phyloP scores from a whole-genome alignment of 64 coral and sea anemone genomes.

The Dendronephthya gigantea region DNA sequence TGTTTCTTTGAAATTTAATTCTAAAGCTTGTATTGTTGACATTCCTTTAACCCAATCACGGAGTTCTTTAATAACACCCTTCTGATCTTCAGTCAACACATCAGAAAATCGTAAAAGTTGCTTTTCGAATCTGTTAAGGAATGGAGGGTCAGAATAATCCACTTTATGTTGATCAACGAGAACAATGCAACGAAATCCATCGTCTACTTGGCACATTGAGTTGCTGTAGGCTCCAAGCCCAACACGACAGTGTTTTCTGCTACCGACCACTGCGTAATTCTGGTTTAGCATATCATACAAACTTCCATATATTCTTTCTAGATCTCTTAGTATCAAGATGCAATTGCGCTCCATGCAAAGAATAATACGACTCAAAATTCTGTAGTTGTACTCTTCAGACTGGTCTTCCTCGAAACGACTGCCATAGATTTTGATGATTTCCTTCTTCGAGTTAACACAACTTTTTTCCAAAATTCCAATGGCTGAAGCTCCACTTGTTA shows the following conservation, averaged over 20 bases:
- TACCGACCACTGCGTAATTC: slow-evolving; percentile 87
- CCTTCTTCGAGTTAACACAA: slow-evolving; percentile 36
- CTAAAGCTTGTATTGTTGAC: slow-evolving; percentile 26
- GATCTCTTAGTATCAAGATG: slow-evolving; percentile 66
- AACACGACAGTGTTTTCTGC: slow-evolving; percentile 73
- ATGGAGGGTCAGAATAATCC: slow-evolving; percentile 82
- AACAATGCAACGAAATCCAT: slow-evolving; percentile 89
- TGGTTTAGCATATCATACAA: slow-evolving; percentile 97
- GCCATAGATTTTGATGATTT: slow-evolving; percentile 86
- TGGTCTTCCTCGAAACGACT: slow-evolving; percentile 91
- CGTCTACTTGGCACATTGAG: slow-evolving; percentile 86
- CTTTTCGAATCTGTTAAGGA: slow-evolving; percentile 95
- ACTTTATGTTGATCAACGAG: slow-evolving; percentile 86
- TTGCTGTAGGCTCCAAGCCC: slow-evolving; percentile 88
- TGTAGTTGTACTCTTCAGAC: slow-evolving; percentile 88
- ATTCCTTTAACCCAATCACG: slow-evolving; percentile 45
- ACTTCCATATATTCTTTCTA: slow-evolving; percentile 84
- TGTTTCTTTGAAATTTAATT: slow-evolving; percentile 41
- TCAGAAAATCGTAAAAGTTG: slow-evolving; percentile 82
- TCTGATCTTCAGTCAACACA: slow-evolving; percentile 40
- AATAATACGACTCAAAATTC: slow-evolving; percentile 77
- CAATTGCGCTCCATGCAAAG: slow-evolving; percentile 88
- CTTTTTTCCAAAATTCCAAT: slow-evolving; percentile 77
- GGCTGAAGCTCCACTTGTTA: slow-evolving; percentile 91
- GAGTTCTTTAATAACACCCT: slow-evolving; percentile 15